Base-by-base conservation (phyloP, 2,113 vertebrate genomes). In the Chinchilla lanigera region DNA sequence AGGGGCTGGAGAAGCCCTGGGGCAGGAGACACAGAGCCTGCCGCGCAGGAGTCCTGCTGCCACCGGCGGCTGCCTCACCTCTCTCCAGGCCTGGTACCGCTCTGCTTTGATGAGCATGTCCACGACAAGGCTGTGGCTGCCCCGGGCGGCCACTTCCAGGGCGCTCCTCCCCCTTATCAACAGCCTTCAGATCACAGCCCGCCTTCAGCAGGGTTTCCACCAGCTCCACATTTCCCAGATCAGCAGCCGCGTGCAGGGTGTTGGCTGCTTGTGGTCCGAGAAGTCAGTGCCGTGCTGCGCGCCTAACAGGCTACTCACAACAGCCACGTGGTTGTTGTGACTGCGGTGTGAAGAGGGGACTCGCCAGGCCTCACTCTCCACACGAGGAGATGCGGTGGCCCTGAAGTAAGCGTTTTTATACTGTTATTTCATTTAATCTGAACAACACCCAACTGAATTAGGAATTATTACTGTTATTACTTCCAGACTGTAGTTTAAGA, bases 71-170 rank as follows among this genome's bases (percentile, higher is more conserved):
- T 20, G 19, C 89, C 98, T 99, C 98, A 99, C 99, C 99, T 98
- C 95, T 98, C 97, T 99, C 98, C 97, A 99, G 47, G 94, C 52
- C 10, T 98, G 99, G 96, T 99, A 99, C 98, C 99, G 98, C 98
- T 99, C 99, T 71, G 99, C 99, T 99, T 99, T 99, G 97, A 99
- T 99, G 95, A 99, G 99, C 99, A 99, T 99, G 96, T 99, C 99
- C 95, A 99, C 99, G 69, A 99, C 96, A 52, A 99, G 99, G 82
- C 99, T 98, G 28, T 99, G 98, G 63, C 98, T 98, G 73, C 99
- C 99, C 94, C 99, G 99, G 82, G 99, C 98, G 87, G 99, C 99
- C 90, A 99, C 97, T 16, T 98, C 99, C 93, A 99, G 98, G 33
- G 99, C 98, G 7, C 99, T 99, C 98, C 99, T 99, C 73, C 98